Evolutionary conservation across 2,113 vertebrate genomes (phyloP).

Genomic region (Onychorhynchus coronatus): DNA sequence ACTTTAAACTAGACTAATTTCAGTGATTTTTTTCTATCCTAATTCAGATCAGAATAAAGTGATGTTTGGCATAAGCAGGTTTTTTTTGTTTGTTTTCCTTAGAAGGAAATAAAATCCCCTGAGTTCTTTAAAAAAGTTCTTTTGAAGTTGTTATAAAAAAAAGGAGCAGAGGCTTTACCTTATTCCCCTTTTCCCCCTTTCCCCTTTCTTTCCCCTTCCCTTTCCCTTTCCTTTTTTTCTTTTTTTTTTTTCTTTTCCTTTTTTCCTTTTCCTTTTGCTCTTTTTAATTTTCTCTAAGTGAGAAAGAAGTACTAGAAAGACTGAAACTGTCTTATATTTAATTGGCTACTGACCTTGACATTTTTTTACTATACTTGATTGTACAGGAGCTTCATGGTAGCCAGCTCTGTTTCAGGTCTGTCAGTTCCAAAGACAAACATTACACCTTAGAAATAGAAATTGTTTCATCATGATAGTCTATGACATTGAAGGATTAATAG

Average conservation of each 20-base stretch:
- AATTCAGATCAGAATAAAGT: not conserved
- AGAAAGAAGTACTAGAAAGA: not conserved
- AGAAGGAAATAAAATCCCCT: not conserved
- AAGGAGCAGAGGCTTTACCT: rapidly evolving
- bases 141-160: not conserved
- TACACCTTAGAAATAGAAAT: not conserved
- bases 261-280: not conserved
- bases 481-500: not conserved
- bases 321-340: not conserved
- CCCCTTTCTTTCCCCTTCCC: rapidly evolving
- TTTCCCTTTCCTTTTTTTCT: rapidly evolving
- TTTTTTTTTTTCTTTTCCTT: rapidly evolving
- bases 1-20: not conserved
- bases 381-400: not conserved
- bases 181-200: not conserved
- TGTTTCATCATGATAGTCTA: not conserved
- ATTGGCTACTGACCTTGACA: not conserved
- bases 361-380: not conserved
- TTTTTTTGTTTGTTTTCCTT: not conserved
- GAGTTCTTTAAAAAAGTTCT: not conserved
- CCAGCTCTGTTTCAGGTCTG: not conserved
- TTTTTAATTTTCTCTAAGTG: not conserved
- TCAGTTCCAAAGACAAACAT: not conserved
- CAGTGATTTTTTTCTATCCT: not conserved
- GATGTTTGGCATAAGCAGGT: not conserved